Evolutionary conservation across 1,140 invertebrate genomes (phyloP), one percentile per base, ranked within the genome.

Genomic region (Pogonomyrmex californicus): DNA sequence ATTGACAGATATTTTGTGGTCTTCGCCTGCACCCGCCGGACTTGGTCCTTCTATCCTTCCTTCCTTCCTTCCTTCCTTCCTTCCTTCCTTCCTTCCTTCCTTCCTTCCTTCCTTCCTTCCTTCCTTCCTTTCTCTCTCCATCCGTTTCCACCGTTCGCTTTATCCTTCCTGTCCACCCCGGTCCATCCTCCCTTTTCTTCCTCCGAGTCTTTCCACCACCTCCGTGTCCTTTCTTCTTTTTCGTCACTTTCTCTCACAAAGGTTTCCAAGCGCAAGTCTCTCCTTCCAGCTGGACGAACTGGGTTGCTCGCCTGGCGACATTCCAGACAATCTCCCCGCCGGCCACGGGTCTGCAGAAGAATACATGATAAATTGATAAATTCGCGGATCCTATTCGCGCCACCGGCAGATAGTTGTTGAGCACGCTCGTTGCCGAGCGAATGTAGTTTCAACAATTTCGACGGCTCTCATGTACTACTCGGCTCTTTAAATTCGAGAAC

Each of bases 1-100:
- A 90, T 88, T 91, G 89, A 91, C 89, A 91, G 89, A 91, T 91
- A 91, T 91, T 91, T 91, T 86, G 89, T 77, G 88, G 86, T 89
- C 44, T 51, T 87, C 88, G 49, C 14, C 65, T 56, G 23, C 36
- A 2, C 49, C 14, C 23, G 23, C 54, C 36, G 33, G 9, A 33
- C 56, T 49, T 44, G 30, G 6, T 33, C 44, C 56, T 5, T 23
- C 33, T 60, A 17, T 23, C 23, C 14, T 47, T 5, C 44, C 14
- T 49, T 14, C 7, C 23, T 23, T 23, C 23, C 23, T 30, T 60
- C 17, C 17, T 68, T 41, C 71, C 78, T 56, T 60, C 66, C 58
- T 63, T 36, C 14, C 54, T 68, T 38, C 33, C 23, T 63, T 17
- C 44, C 12, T 66, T 0, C 9, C 17, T 73, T 58, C 14, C 54